Evolutionary conservation across 2,797 vertebrate species (phyloP), one percentile per base, ranked within the genome.

Genomic region (Linurgus olivaceus): DNA sequence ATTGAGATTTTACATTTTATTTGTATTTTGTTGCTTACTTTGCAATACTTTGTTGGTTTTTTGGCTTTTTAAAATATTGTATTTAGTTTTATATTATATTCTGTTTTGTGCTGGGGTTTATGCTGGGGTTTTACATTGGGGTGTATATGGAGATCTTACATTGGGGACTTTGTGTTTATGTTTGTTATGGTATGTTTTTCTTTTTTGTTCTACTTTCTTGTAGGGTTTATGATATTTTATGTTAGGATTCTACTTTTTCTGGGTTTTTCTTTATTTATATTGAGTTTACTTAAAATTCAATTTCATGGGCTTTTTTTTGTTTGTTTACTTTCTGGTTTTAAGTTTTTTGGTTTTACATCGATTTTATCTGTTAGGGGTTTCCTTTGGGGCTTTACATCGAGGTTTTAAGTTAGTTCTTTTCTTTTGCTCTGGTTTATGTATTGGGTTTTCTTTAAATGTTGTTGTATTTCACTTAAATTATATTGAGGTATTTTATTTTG

Each of bases 391-490:
- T 48, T 65, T 42, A 35, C 3, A 9, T 17, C 14, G 9, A 29
- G 8, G 17, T 19, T 63, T 25, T 57, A 48, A 5, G 6, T 42
- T 35, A 17, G 5, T 17, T 48, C 3, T 63, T 45, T 45, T 62
- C 7, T 54, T 48, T 29, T 11, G 25, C 5, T 40, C 73, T 42
- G 13, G 13, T 50, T 48, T 35, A 18, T 28, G 12, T 59, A 63
- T 28, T 29, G 8, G 9, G 3, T 0, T 1, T 18, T 23, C 38
- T 62, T 28, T 7, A 3, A 13, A 29, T 7, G 0, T 16, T 45
- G 13, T 38, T 72, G 29, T 33, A 29, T 35, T 83, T 17, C 7
- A 33, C 6, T 40, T 16, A 15, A 7, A 9, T 40, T 63, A 7
- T 7, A 16, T 28, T 47, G 24, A 4, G 3, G 7, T 7, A 1